Percentiles rank a stretch among this genome's conserved stretches.
Conservation (phyloP, 2,797 vertebrate species). For the Gobio occitaniae region DNA sequence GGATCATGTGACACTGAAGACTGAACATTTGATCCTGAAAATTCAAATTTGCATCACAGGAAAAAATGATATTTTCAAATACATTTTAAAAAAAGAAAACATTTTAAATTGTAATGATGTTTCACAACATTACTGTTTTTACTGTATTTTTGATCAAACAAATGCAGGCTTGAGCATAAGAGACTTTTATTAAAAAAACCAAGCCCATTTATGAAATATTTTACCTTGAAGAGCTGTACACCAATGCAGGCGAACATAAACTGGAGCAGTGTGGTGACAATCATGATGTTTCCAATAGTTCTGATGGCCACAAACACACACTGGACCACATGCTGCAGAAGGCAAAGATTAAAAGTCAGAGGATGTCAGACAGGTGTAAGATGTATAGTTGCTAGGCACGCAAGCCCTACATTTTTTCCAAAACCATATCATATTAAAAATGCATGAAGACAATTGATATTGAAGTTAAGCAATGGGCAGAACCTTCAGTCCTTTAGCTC, state of each 20-base stretch:
- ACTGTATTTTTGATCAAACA: neutral
- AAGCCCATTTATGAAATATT: neutral
- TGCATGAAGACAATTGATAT: neutral
- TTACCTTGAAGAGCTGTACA: slow-evolving; percentile 98
- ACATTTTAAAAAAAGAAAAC: neutral
- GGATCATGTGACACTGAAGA: neutral
- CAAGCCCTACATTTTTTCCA: neutral
- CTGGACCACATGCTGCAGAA: slow-evolving; percentile 93
- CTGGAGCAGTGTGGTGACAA: slow-evolving; percentile 97
- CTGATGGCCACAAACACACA: slow-evolving; percentile 99
- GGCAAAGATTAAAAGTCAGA: slow-evolving; percentile 30
- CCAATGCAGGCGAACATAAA: slow-evolving; percentile 99
- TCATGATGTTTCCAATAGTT: slow-evolving; percentile 99
- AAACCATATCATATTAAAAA: too few relatives aligned
- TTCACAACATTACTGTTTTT: neutral
- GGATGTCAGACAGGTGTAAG: neutral
- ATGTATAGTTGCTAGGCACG: neutral
- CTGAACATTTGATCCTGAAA: neutral
- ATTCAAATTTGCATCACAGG: neutral
- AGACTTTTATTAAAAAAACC: neutral
- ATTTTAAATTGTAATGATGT: neutral
- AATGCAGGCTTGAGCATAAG: neutral
- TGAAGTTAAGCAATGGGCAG: neutral
- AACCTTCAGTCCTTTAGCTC: slow-evolving; percentile 99
- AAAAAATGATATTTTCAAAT: neutral